Conservation (phyloP, 1,140 invertebrate species). For the Nixonia krombeini region DNA sequence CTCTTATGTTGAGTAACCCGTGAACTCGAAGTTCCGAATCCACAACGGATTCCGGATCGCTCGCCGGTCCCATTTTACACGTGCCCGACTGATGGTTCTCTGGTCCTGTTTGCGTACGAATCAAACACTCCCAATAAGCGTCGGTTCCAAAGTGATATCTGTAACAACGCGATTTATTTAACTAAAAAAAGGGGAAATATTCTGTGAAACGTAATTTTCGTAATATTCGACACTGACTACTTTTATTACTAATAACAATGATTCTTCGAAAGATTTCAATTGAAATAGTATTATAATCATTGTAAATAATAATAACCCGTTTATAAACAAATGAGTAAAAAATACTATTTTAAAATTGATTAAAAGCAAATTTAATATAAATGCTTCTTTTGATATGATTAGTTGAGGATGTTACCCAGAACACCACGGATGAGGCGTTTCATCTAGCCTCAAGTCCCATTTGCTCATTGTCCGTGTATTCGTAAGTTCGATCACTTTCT, state of each 20-base stretch:
- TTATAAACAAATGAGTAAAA: neutral
- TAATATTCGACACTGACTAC: no score
- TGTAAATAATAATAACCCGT: neutral
- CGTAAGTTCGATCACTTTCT: slow-evolving; percentile 60
- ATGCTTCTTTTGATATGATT: no score
- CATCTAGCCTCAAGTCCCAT: slow-evolving; percentile 69
- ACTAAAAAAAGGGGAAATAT: no score
- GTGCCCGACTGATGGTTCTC: slow-evolving; percentile 73
- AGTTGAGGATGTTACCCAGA: no score
- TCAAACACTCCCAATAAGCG: slow-evolving; percentile 72
- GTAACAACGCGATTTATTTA: slow-evolving; percentile 32
- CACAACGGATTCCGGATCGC: slow-evolving; percentile 69
- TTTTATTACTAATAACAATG: no score
- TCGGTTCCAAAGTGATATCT: slow-evolving; percentile 68
- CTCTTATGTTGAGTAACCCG: slow-evolving; percentile 67
- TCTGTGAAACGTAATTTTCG: no score
- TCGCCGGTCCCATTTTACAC: slow-evolving; percentile 71
- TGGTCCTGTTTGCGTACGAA: slow-evolving; percentile 62
- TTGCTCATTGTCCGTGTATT: slow-evolving; percentile 65
- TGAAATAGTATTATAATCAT: no score
- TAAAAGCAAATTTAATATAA: neutral
- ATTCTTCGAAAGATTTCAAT: no score
- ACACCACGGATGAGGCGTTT: slow-evolving; percentile 55
- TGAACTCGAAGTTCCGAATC: slow-evolving; percentile 70
- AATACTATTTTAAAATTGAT: neutral